Evolutionary conservation across 2,888 invertebrate species (phyloP), one percentile per base, ranked within the genome.

Genomic region (Yponomeuta plumbellus): DNA sequence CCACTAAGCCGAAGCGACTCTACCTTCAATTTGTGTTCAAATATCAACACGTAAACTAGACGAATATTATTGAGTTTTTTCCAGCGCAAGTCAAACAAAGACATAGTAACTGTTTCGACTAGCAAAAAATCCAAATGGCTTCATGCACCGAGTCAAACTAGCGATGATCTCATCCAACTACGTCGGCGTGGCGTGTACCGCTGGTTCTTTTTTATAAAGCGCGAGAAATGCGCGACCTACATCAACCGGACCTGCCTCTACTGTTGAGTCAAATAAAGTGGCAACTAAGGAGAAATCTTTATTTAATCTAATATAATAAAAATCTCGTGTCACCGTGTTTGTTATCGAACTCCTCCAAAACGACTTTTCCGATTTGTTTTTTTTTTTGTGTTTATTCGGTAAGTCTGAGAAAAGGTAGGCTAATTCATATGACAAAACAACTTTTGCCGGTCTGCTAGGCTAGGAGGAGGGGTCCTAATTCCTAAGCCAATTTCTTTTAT

Each of bases 201-300:
- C 21, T 52, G 4, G 8, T 1, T 39, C 74, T 84, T 86, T 86
- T 86, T 84, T 74, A 77, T 72, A 68, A 73, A 67, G 73, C 82
- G 85, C 82, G 85, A 75, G 73, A 72, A 70, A 71, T 76, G 84
- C 76, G 58, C 84, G 89, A 90, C 90, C 90, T 90, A 86, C 87
- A 85, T 80, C 88, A 90, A 89, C 76, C 70, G 74, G 20, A n/a
- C 4, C 5, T 8, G 34, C 44, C 44, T 17, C 17, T 52, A 2
- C 10, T 6, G 17, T 52, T 5, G 17, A 17, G 44, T 17, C 44
- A 52, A 17, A 17, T 13, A 52, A 52, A 1, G 17, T 52, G 13
- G 17, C 34, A 34, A 5, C 34, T 34, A 34, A 34, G 8, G 34
- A 10, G 8, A 34, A 34, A 34, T 34, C 34, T 34, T 34, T 34